Conservation (phyloP, 2,888 invertebrate species). For the Microchrysa polita region DNA sequence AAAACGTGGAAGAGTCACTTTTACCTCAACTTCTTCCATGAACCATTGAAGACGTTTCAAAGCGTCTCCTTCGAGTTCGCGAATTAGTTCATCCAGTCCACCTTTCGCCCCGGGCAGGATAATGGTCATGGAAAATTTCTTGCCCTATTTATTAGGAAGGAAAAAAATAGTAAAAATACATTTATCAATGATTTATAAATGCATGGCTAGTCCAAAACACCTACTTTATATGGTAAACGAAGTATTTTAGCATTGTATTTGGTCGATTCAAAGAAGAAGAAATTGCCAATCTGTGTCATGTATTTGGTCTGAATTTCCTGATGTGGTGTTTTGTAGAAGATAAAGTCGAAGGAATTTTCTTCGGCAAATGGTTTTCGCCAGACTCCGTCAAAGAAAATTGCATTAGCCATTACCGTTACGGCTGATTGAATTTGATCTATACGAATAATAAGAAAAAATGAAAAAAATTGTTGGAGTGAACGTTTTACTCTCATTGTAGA, state of each 20-base stretch:
- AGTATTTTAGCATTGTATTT: slow-evolving; percentile 76
- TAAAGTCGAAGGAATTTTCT: slow-evolving; percentile 68
- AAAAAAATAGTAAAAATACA: too few relatives aligned
- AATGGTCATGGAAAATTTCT: slow-evolving; percentile 78
- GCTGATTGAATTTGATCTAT: slow-evolving; percentile 70
- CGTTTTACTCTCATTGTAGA: too few relatives aligned
- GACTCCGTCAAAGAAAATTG: slow-evolving; percentile 82
- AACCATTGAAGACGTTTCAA: slow-evolving; percentile 69
- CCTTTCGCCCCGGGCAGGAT: slow-evolving; percentile 73
- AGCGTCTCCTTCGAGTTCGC: slow-evolving; percentile 67
- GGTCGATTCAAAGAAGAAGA: slow-evolving; percentile 71
- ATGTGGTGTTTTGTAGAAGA: slow-evolving; percentile 70
- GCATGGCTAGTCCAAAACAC: slow-evolving; percentile 49
- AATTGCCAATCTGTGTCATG: slow-evolving; percentile 76
- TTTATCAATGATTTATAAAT: not conserved
- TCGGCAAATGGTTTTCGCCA: slow-evolving; percentile 78
- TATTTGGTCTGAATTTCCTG: slow-evolving; percentile 67
- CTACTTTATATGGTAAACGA: slow-evolving; percentile 77
- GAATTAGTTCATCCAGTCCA: slow-evolving; percentile 71
- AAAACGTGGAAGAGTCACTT: slow-evolving; percentile 78
- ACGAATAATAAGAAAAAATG: not conserved
- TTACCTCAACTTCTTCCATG: slow-evolving; percentile 70
- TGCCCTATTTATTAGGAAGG: slow-evolving; percentile 71
- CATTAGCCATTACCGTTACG: slow-evolving; percentile 76
- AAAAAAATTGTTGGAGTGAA: too few relatives aligned